Evolutionary conservation across 1,140 invertebrate genomes (phyloP), one percentile per base, ranked within the genome.

Genomic region (Lordiphosa stackelbergi): DNA sequence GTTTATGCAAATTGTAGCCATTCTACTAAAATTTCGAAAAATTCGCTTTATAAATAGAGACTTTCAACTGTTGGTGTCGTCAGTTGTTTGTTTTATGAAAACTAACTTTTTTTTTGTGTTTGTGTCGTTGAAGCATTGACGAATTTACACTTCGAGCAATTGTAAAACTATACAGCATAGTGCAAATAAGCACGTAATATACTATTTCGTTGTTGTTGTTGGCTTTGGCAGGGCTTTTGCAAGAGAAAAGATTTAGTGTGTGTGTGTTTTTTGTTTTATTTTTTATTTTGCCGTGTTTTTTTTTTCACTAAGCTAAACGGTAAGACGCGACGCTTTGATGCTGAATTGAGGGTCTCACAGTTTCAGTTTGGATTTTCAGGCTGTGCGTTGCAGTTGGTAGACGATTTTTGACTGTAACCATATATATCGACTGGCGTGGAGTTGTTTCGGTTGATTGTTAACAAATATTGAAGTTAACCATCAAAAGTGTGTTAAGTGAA

Each of bases 101-200:
- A 24, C 13, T 35, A 51, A 38, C 5, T 35, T 19, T 34, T 47
- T 53, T 59, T 37, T 61, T 48, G 1, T 16, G 16, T 16, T 16
- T 54, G 58, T 52, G 43, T 55, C 58, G 31, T 37, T 46, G 45
- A 45, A 49, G 65, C 56, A 68, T 75, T 69, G 51, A 83, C 75
- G 56, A 81, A 81, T 81, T 83, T 83, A 81, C 77, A 81, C 71
- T 81, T 81, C 59, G 69, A 69, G 64, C 75, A 81, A 81, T 72
- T 83, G 77, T 83, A 83, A 83, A 83, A 64, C 73, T 79, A 61
- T 71, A 81, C 58, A 55, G 49, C 56, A 51, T 47, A 59, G 73
- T 75, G 77, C 69, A 72, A 81, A 79, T 83, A 79, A 56, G 55
- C 69, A 58, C 68, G 69, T 83, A 83, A 79, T 83, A 75, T 71